A percentile compares a stretch with the other conserved stretches of the same genome.
Evolutionary conservation across 2,888 invertebrate species (phyloP).

Genomic region (Allolobophora icterica): DNA sequence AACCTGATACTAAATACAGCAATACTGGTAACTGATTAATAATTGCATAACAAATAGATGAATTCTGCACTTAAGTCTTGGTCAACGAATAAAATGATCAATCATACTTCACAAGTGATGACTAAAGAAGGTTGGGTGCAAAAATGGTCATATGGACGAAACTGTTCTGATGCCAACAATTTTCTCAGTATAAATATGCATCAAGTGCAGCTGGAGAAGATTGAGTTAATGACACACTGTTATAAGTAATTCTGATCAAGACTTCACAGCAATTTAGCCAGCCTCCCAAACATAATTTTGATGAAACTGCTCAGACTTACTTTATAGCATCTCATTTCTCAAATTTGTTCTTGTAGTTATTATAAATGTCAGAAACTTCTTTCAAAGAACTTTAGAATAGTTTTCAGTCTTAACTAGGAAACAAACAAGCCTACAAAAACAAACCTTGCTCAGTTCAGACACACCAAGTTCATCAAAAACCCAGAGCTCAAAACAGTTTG

Average conservation of each 20-base stretch:
- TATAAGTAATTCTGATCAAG: neutral
- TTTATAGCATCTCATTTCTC: neutral
- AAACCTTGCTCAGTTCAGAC: neutral
- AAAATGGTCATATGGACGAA: neutral
- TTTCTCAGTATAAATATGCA: neutral
- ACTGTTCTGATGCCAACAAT: neutral
- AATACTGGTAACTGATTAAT: neutral
- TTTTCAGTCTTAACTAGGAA: neutral
- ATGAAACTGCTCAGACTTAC: neutral
- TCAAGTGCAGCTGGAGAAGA: neutral
- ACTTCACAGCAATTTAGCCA: too few species aligned
- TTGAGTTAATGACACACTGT: neutral
- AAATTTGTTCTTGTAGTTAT: neutral
- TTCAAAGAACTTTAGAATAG: neutral
- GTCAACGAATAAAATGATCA: neutral
- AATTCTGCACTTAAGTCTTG: neutral
- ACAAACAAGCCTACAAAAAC: neutral
- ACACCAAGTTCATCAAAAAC: neutral
- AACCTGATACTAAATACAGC: neutral
- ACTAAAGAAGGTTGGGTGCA: neutral
- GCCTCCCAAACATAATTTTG: neutral
- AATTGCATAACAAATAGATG: neutral
- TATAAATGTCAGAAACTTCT: neutral
- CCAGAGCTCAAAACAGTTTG: slow-evolving; percentile 9
- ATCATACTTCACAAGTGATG: too few species aligned